These are phyloP conservation scores for Poliocrania exsul DNA, from an alignment of 2,797 vertebrate genomes.

Conservation along the genomic window DNA sequence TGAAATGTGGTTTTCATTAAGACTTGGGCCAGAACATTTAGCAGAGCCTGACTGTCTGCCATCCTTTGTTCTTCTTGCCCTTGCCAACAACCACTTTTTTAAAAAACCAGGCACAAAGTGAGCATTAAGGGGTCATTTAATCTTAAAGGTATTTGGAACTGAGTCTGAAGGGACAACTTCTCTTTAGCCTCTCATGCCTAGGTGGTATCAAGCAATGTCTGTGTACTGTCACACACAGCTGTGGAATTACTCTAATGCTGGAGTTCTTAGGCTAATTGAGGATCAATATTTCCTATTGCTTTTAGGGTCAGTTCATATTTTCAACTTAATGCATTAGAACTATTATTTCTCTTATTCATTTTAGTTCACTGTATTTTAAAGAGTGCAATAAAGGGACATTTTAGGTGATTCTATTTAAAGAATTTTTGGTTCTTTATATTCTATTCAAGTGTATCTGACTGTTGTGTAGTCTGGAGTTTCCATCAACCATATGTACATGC, in stretches of 20 bases:
- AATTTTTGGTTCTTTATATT: background rate
- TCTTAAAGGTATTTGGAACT: conserved; percentile 17
- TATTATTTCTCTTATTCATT: background rate
- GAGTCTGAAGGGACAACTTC: background rate
- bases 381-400: background rate
- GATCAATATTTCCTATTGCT: background rate
- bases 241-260: background rate
- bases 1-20: conserved; percentile 90
- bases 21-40: conserved; percentile 80
- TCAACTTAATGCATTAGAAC: background rate
- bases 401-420: background rate
- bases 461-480: background rate
- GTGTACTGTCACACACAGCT: background rate
- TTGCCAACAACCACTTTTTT: conserved; percentile 52
- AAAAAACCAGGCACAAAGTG: background rate
- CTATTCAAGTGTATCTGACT: background rate
- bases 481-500: background rate
- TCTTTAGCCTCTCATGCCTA: background rate
- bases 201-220: background rate
- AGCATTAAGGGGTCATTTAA: conserved; percentile 15
- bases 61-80: conserved; percentile 67
- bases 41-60: conserved; percentile 79
- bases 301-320: background rate
- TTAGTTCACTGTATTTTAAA: background rate
- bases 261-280: background rate